Evolutionary conservation across 2,797 vertebrate genomes (phyloP), one percentile per base, ranked within the genome.

Genomic region (Pseudopleuronectes americanus): DNA sequence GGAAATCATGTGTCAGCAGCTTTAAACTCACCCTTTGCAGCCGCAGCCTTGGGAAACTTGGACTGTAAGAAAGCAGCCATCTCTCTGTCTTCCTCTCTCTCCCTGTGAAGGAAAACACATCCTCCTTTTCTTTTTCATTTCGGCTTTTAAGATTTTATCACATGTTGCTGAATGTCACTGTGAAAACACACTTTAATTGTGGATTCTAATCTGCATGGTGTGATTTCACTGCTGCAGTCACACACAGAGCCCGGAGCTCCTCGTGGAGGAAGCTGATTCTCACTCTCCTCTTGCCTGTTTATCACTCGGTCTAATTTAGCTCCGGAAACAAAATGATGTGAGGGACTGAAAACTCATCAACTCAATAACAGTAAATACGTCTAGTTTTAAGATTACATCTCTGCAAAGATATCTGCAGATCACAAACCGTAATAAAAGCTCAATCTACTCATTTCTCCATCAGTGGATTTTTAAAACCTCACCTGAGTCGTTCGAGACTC

Each of bases 401-500:
- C 28, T 31, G 28, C 28, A 8, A 31, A 31, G 7, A 31, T 31
- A 31, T 2, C 28, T 2, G 7, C 28, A 31, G 7, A 31, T 31
- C 8, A 31, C 6, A 7, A 8, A 31, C 28, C 7, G 7, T 6
- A 31, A 31, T 31, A 1, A 31, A 31, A 8, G 28, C 28, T 31
- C 28, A 31, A 31, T 31, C 8, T 31, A 31, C 26, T 28, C n/a
- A n/a, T n/a, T n/a, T 24, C 24, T 14, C 26, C 12, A 0, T 24
- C 0, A 2, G 21, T 10, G 1, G 33, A 24, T 43, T 53, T 19
- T 17, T 51, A 36, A 9, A 31, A 17, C 82, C 36, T 68, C 90
- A 96, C 96, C 96, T 96, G 84, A 97, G 93, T 68, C 96, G 93
- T 84, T 97, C 96, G 64, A 97, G n/a, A 96, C 86, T 97, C 96